phyloP scores from a whole-genome alignment of 2,113 vertebrate species.

The Crotalus horridus region DNA sequence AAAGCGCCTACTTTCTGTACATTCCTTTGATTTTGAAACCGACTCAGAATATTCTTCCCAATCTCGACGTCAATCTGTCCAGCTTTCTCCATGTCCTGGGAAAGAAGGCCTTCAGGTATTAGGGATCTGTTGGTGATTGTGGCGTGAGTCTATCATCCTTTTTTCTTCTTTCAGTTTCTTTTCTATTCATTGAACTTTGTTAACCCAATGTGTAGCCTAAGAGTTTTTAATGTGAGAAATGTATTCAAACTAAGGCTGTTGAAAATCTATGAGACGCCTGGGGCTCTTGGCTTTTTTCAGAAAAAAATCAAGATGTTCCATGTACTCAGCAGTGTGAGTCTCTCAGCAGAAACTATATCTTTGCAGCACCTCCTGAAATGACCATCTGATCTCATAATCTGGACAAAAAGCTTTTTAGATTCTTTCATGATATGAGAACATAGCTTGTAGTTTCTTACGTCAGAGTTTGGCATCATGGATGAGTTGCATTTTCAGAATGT shows the following conservation, averaged over 20 bases:
- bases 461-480: background rate
- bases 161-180: background rate
- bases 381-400: background rate
- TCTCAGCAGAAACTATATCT: background rate
- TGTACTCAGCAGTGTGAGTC: background rate
- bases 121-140: background rate
- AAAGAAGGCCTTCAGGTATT: conserved; percentile 67
- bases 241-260: background rate
- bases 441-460: background rate
- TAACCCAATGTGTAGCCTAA: fast-evolving
- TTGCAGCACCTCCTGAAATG: background rate
- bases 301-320: background rate
- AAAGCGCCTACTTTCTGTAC: conserved; percentile 83
- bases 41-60: conserved; percentile 70
- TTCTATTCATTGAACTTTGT: background rate
- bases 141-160: conserved; percentile 1
- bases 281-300: background rate
- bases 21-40: conserved; percentile 79
- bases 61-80: conserved; percentile 57
- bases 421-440: background rate
- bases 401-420: background rate
- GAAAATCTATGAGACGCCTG: background rate
- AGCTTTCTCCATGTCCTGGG: conserved; percentile 53
- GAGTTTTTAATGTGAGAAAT: background rate
- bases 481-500: background rate